Conservation (phyloP, 1,140 invertebrate genomes). For the Bombus pyrosoma region DNA sequence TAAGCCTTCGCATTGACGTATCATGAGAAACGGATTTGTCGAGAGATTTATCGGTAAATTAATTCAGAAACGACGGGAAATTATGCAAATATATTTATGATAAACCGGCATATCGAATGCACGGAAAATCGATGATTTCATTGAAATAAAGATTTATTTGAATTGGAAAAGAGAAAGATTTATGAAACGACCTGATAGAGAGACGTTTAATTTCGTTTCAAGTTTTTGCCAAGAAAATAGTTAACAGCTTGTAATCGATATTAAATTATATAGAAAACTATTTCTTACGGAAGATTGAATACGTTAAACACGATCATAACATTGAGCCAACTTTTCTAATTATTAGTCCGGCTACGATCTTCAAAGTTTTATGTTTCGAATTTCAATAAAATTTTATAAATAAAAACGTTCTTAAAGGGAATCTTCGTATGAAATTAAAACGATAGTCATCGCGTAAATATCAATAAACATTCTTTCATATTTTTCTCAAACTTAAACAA, state of each 20-base stretch:
- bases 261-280: not conserved
- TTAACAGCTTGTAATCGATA: not conserved
- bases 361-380: not conserved
- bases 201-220: not conserved
- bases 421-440: too few species aligned
- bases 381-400: too few species aligned
- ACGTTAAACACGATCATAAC: not conserved
- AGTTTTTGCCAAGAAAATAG: not conserved
- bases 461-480: too few species aligned
- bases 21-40: not conserved
- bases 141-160: not conserved
- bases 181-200: not conserved
- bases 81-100: constrained; percentile 6
- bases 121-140: not conserved
- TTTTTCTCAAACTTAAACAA: too few species aligned
- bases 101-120: too few species aligned
- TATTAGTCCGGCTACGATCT: not conserved
- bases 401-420: too few species aligned
- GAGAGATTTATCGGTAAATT: not conserved
- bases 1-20: constrained; percentile 1
- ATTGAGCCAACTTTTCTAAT: not conserved
- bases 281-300: not conserved
- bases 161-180: not conserved
- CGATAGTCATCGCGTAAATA: too few species aligned
- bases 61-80: not conserved